Conservation (phyloP, 2,888 invertebrate genomes). For the Dryadula phaetusa region DNA sequence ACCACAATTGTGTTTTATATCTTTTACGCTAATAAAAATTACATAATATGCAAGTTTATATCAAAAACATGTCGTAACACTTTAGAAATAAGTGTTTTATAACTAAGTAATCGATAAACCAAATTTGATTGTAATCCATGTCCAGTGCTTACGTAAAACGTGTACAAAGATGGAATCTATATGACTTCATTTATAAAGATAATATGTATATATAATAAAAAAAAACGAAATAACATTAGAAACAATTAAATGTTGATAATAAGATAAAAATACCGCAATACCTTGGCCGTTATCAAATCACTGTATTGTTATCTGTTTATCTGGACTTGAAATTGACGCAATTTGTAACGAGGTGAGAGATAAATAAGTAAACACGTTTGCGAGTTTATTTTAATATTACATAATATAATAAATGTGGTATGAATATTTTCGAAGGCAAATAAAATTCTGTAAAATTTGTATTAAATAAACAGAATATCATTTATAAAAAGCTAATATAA, state of each 20-base stretch:
- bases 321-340: conserved; percentile 43
- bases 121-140: neutral
- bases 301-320: conserved; percentile 52
- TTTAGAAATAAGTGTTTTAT: neutral
- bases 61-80: neutral
- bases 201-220: neutral
- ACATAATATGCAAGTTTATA: neutral
- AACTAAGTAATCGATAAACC: neutral
- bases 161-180: neutral
- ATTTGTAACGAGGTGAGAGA: conserved; percentile 29
- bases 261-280: conserved; percentile 58
- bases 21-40: neutral
- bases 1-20: neutral
- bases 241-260: conserved; percentile 34
- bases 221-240: conserved; percentile 15
- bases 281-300: conserved; percentile 52
- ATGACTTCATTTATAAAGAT: neutral
- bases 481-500: no score
- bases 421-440: neutral
- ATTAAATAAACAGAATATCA: no score
- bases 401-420: conserved; percentile 3
- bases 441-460: no score
- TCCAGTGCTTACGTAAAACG: neutral
- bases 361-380: conserved; percentile 32
- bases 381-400: conserved; percentile 15